These are phyloP conservation scores for Battus philenor DNA, from an alignment of 1,140 invertebrate species.

Conservation along the genomic window DNA sequence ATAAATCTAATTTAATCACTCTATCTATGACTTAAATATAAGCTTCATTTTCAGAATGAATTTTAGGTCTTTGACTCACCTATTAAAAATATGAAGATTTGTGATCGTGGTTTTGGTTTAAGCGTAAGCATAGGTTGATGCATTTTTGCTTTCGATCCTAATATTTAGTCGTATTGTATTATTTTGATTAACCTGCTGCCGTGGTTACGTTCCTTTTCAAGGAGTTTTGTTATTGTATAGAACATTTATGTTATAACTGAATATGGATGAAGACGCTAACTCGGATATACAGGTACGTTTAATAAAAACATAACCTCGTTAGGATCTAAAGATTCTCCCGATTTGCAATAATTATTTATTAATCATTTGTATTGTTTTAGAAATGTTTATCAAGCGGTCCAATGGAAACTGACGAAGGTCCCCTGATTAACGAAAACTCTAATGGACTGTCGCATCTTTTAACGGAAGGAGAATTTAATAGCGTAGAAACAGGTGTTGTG, in stretches of 20 bases:
- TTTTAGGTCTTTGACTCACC: too few species aligned
- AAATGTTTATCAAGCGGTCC: conserved; percentile 52
- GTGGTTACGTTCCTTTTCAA: neutral
- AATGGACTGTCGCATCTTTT: conserved; percentile 63
- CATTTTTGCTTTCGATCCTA: too few species aligned
- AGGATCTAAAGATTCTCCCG: conserved; percentile 11
- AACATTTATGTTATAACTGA: too few species aligned
- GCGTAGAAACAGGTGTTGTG: conserved; percentile 54
- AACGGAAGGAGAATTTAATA: conserved; percentile 62
- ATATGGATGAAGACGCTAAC: conserved; percentile 62
- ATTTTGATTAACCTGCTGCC: too few species aligned
- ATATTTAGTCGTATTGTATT: too few species aligned
- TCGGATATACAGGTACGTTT: conserved; percentile 55
- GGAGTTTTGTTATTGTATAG: too few species aligned
- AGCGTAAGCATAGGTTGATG: too few species aligned
- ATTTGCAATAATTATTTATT: conserved; percentile 11
- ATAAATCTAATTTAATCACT: too few species aligned
- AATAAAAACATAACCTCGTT: neutral
- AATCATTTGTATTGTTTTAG: conserved; percentile 32
- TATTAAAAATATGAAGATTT: too few species aligned
- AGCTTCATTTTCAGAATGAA: too few species aligned
- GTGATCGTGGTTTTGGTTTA: too few species aligned
- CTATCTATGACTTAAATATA: too few species aligned
- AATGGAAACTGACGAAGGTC: conserved; percentile 65
- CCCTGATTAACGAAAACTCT: conserved; percentile 65